These are phyloP conservation scores for Drosophila elegans DNA, from an alignment of 1,140 invertebrate genomes.

Conservation along the genomic window DNA sequence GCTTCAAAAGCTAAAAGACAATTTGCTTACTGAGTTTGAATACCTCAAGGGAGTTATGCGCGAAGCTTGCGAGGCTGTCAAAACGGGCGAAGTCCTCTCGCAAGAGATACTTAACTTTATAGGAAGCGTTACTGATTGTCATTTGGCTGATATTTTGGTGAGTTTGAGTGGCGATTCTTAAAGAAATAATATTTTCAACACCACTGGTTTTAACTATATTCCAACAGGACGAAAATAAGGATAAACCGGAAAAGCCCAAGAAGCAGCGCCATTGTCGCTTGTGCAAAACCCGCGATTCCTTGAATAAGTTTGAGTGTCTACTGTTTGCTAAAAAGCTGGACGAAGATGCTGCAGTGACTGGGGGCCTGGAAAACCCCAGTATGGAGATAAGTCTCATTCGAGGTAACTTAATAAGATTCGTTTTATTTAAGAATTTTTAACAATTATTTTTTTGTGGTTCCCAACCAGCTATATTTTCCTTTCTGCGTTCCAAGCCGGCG, in stretches of 20 bases:
- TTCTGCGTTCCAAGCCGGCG: conserved; percentile 35
- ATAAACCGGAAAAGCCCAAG: conserved; percentile 18
- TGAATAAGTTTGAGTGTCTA: conserved; percentile 87
- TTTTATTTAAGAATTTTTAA: neutral
- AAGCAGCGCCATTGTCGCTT: conserved; percentile 51
- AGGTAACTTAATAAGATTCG: conserved; percentile 20
- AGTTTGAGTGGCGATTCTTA: conserved; percentile 1
- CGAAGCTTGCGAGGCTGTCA: conserved; percentile 33
- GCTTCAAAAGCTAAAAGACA: conserved; percentile 15
- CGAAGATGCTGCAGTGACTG: conserved; percentile 65
- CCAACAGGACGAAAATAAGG: conserved; percentile 38
- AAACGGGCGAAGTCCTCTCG: conserved; percentile 14
- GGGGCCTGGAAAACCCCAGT: conserved; percentile 85
- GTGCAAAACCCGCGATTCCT: conserved; percentile 85
- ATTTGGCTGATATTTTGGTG: conserved; percentile 86
- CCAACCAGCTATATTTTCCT: conserved; percentile 56
- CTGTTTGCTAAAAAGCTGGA: conserved; percentile 85
- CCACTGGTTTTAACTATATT: neutral
- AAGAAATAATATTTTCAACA: neutral
- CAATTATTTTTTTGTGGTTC: neutral
- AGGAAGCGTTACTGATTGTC: conserved; percentile 88
- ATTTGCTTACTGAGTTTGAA: conserved; percentile 39
- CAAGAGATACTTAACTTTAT: conserved; percentile 84
- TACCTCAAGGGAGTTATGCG: conserved; percentile 37
- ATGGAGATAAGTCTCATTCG: conserved; percentile 64